phyloP scores from a whole-genome alignment of 92 coral and sea anemone genomes.

The Epizoanthus fatuus region DNA sequence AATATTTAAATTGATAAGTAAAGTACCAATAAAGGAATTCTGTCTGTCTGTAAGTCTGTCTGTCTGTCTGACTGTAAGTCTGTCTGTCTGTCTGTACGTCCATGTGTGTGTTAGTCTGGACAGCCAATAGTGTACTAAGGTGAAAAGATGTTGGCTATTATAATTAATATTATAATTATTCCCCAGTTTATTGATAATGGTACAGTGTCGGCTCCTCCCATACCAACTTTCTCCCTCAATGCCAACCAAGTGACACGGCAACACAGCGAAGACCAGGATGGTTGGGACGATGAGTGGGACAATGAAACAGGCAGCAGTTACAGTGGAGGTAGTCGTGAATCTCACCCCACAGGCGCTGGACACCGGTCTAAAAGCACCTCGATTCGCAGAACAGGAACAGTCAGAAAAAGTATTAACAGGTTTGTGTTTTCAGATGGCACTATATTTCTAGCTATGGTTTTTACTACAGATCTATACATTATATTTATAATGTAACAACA shows the following conservation, averaged over 20 bases:
- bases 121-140: too few species aligned
- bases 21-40: too few species aligned
- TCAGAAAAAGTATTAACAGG: slow-evolving; percentile 97
- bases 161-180: not conserved
- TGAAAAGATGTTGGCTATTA: not conserved
- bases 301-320: slow-evolving; percentile 83
- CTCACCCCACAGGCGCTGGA: slow-evolving; percentile 53
- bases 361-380: slow-evolving; percentile 75
- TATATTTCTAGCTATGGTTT: too few species aligned
- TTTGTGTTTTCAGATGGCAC: not conserved
- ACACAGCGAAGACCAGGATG: slow-evolving; percentile 57
- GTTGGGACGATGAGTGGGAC: slow-evolving; percentile 93
- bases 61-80: too few species aligned
- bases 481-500: too few species aligned
- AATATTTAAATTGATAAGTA: too few species aligned
- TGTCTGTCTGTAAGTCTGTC: too few species aligned
- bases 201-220: slow-evolving; percentile 7
- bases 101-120: too few species aligned
- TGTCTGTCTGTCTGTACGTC: too few species aligned
- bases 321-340: slow-evolving; percentile 86
- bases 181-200: slow-evolving; percentile 34
- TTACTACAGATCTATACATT: too few species aligned
- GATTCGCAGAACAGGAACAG: slow-evolving; percentile 85
- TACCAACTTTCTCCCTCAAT: slow-evolving; percentile 11
- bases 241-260: slow-evolving; percentile 8